Evolutionary conservation across 2,888 invertebrate genomes (phyloP).

Genomic region (Alitta virens): DNA sequence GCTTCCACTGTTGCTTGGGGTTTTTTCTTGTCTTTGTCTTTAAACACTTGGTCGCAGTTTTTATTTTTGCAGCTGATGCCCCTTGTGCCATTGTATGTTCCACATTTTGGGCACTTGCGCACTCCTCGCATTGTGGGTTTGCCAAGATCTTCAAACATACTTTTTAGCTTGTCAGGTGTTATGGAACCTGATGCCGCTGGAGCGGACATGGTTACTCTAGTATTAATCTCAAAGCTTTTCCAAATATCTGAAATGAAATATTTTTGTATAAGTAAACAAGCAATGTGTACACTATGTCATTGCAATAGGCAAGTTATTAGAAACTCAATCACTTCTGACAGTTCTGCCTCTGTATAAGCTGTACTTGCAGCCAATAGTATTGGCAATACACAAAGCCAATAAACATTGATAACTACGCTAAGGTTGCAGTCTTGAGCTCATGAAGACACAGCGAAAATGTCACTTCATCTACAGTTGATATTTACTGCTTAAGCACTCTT

Average conservation of each 20-base stretch:
- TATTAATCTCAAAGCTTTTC: not conserved
- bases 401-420: no score
- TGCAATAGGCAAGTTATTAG: no score
- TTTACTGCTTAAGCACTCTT: no score
- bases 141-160: conserved; percentile 63
- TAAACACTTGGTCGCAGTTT: conserved; percentile 68
- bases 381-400: no score
- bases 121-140: conserved; percentile 71
- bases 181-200: conserved; percentile 11
- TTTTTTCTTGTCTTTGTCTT: conserved; percentile 62
- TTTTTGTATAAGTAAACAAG: not conserved
- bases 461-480: no score
- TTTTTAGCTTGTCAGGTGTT: conserved; percentile 41
- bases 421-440: no score
- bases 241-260: not conserved
- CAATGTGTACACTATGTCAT: not conserved
- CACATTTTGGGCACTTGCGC: conserved; percentile 73
- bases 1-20: conserved; percentile 64
- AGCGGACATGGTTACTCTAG: not conserved
- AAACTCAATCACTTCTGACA: no score
- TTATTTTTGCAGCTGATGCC: conserved; percentile 74
- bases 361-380: no score
- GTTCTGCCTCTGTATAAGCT: no score
- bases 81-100: conserved; percentile 73
- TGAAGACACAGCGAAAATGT: no score